Percentiles rank a stretch among this genome's conserved stretches.
phyloP scores from a whole-genome alignment of 2,797 vertebrate species.

The Lutjanus argentimaculatus region DNA sequence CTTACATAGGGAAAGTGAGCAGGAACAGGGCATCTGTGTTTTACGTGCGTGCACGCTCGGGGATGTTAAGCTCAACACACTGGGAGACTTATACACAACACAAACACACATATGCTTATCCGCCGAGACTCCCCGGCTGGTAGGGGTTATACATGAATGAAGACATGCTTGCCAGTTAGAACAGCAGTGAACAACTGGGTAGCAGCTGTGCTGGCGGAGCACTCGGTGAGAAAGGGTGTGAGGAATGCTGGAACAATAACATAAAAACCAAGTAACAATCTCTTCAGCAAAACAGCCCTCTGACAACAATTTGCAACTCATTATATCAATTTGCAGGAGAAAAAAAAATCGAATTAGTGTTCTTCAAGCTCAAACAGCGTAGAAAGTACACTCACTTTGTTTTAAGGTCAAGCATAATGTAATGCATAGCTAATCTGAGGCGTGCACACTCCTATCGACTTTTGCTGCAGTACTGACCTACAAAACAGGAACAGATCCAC shows the following conservation, averaged over 20 bases:
- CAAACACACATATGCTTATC: slow-evolving; percentile 53
- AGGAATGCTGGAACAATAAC: slow-evolving; percentile 50
- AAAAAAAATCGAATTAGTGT: slow-evolving; percentile 31
- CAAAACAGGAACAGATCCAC: slow-evolving; percentile 75
- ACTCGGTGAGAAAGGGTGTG: slow-evolving; percentile 39
- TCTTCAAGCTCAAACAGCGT: slow-evolving; percentile 33
- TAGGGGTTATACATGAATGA: slow-evolving; percentile 72
- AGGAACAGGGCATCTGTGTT: slow-evolving; percentile 77
- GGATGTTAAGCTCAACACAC: slow-evolving; percentile 59
- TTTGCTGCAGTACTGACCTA: slow-evolving; percentile 75
- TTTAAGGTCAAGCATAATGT: slow-evolving; percentile 76
- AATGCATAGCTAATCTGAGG: slow-evolving; percentile 74
- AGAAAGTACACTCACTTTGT: slow-evolving; percentile 54
- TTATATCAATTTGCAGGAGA: slow-evolving; percentile 44
- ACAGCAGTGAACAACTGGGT: slow-evolving; percentile 77
- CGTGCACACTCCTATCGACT: slow-evolving; percentile 64
- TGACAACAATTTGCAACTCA: slow-evolving; percentile 54
- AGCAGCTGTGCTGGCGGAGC: slow-evolving; percentile 74
- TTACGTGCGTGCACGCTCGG: slow-evolving; percentile 35
- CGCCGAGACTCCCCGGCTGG: slow-evolving; percentile 57
- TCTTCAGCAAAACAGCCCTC: slow-evolving; percentile 12
- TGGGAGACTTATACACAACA: slow-evolving; percentile 35
- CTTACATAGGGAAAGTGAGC: slow-evolving; percentile 69
- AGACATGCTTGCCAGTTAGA: slow-evolving; percentile 69
- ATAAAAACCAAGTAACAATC: slow-evolving; percentile 33